These are phyloP conservation scores for Thereva unica DNA, from an alignment of 2,888 invertebrate species.

Conservation along the genomic window DNA sequence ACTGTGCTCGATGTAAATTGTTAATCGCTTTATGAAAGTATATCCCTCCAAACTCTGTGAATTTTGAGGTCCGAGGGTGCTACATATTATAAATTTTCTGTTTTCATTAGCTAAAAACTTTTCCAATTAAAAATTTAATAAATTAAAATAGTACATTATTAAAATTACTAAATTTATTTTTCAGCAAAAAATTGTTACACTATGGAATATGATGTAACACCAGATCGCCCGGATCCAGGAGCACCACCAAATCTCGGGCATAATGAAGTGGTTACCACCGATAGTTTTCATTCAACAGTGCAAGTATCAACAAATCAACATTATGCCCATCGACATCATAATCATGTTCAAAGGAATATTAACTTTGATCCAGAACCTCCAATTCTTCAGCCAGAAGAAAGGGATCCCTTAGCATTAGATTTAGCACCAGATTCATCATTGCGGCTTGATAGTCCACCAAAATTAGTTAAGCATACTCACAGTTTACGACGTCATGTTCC, in stretches of 20 bases:
- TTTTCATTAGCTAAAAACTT: not conserved
- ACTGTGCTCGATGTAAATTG: no score
- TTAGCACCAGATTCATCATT: constrained; percentile 27
- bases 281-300: constrained; percentile 34
- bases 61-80: no score
- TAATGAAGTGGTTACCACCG: constrained; percentile 32
- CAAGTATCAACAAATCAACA: constrained; percentile 24
- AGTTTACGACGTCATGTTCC: constrained; percentile 69
- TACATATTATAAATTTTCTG: no score
- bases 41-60: no score
- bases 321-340: constrained; percentile 13
- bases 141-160: not conserved
- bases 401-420: constrained; percentile 55
- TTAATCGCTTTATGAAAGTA: no score
- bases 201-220: constrained; percentile 49
- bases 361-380: constrained; percentile 41
- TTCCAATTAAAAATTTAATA: no score
- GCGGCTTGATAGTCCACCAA: constrained; percentile 35
- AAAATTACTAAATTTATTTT: not conserved
- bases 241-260: constrained; percentile 19
- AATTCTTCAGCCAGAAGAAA: constrained; percentile 48
- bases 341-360: constrained; percentile 32
- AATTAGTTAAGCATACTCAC: constrained; percentile 72
- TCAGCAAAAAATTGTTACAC: constrained; percentile 36
- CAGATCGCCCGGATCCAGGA: constrained; percentile 42